Evolutionary conservation across 2,888 invertebrate genomes (phyloP), one percentile per base, ranked within the genome.

Genomic region (Caenorhabditis zanzibari): DNA sequence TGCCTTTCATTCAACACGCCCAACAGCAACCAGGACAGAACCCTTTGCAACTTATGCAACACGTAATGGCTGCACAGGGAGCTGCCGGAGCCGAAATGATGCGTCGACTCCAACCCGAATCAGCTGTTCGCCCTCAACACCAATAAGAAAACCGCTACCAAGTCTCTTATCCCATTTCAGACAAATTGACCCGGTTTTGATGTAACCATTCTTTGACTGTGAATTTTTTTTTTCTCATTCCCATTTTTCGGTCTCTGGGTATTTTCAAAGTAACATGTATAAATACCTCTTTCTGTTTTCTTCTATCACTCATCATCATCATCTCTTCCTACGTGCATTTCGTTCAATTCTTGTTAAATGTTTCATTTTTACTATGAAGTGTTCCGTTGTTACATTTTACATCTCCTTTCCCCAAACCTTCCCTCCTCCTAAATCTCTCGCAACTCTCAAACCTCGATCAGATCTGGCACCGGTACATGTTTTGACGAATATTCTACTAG

Each of bases 391-490:
- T 64, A 16, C 26, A 28, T 38, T 19, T 14, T 63, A 26, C 14
- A 44, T 44, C 56, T 32, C 44, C 28, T 49, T 22, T 49, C 35
- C 14, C 49, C 47, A 2, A 38, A 38, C 7, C 38, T 73, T 44
- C 32, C 28, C 28, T 24, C 38, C 26, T 56, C 22, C 44, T 24
- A 66, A 76, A 76, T 76, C 69, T 76, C 76, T 75, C 56, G 28
- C 44, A 58, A 52, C 47, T 76, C 75, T 68, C 75, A 69, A 76
- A 77, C 77, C 77, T 77, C 77, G 77, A 77, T 77, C 77, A 77
- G 71, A 69, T 63, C 44, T 71, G 61, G 19, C 61, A 77, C 77
- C 77, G 77, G 77, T 77, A 77, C 54, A 69, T 26, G 24, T 44
- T 59, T 63, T 28, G 19, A 44, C 28, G 14, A 38, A 56, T 74